Percentiles rank a stretch among this genome's conserved stretches.
Conservation (phyloP, 2,113 vertebrate species). For the Ginglymostoma cirratum region DNA sequence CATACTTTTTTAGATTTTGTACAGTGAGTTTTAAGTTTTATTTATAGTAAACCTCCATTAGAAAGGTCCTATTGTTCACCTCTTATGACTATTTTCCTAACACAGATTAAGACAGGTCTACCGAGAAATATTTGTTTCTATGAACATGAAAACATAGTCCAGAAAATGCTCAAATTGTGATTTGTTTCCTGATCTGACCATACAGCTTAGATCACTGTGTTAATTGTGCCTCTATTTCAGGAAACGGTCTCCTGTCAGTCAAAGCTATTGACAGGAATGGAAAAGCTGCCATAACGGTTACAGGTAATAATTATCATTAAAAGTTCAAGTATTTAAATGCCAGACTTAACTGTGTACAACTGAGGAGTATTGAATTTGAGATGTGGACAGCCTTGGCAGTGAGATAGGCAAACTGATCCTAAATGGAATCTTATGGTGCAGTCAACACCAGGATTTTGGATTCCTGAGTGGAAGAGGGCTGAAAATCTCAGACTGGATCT, state of each 20-base stretch:
- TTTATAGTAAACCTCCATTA: not conserved
- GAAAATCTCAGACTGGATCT: not conserved
- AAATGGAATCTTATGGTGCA: not conserved
- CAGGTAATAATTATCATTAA: not conserved
- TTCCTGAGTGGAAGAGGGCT: not conserved
- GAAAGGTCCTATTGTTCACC: not conserved
- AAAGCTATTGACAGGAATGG: not conserved
- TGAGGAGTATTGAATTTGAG: not conserved
- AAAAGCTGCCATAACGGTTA: not conserved
- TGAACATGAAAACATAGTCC: not conserved
- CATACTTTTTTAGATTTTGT: not conserved
- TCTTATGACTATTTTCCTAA: not conserved
- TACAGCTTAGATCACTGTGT: not conserved
- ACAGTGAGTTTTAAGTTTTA: not conserved
- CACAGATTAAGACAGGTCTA: not conserved
- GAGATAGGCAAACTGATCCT: not conserved
- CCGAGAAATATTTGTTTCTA: not conserved
- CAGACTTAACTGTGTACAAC: not conserved
- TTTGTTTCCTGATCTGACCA: not conserved
- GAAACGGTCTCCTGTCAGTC: not conserved
- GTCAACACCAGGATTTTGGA: not conserved
- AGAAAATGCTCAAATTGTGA: not conserved
- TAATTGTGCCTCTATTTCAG: not conserved
- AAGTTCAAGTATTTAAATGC: not conserved
- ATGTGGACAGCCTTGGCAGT: not conserved